Evolutionary conservation across 2,113 vertebrate genomes (phyloP).

Genomic region (Sorex araneus): DNA sequence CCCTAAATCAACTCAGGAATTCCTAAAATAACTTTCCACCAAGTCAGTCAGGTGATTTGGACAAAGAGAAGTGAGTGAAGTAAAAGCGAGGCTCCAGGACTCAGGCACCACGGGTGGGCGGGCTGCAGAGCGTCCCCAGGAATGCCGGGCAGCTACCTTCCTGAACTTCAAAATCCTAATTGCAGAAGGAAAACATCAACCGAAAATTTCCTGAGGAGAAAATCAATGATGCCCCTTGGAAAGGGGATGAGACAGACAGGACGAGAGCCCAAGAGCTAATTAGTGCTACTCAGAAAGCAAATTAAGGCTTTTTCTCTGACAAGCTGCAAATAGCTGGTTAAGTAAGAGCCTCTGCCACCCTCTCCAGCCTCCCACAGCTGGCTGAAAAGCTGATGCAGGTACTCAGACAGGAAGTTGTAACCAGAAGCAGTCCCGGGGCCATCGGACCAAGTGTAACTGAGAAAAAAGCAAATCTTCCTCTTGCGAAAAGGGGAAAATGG

Average conservation of each 20-base stretch:
- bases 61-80: background rate
- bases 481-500: background rate
- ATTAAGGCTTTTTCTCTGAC: slow-evolving; percentile 82
- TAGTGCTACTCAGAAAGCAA: slow-evolving; percentile 81
- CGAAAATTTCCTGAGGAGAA: slow-evolving; percentile 71
- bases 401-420: slow-evolving; percentile 41
- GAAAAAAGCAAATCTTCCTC: slow-evolving; percentile 11
- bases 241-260: slow-evolving; percentile 69
- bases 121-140: background rate
- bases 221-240: slow-evolving; percentile 71
- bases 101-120: no score
- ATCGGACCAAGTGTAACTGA: background rate
- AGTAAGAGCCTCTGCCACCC: slow-evolving; percentile 59
- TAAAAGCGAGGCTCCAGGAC: background rate
- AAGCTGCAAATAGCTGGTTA: slow-evolving; percentile 77
- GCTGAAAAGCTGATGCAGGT: slow-evolving; percentile 59
- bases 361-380: slow-evolving; percentile 67
- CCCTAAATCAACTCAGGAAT: background rate
- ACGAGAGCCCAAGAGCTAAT: slow-evolving; percentile 73
- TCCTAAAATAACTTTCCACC: slow-evolving; percentile 26
- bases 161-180: background rate
- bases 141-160: background rate
- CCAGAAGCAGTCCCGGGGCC: slow-evolving; percentile 8
- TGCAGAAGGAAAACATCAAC: slow-evolving; percentile 50
- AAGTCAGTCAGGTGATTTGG: background rate